These are phyloP conservation scores for Cartodere bifasciata DNA, from an alignment of 2,888 invertebrate species.

Conservation along the genomic window DNA sequence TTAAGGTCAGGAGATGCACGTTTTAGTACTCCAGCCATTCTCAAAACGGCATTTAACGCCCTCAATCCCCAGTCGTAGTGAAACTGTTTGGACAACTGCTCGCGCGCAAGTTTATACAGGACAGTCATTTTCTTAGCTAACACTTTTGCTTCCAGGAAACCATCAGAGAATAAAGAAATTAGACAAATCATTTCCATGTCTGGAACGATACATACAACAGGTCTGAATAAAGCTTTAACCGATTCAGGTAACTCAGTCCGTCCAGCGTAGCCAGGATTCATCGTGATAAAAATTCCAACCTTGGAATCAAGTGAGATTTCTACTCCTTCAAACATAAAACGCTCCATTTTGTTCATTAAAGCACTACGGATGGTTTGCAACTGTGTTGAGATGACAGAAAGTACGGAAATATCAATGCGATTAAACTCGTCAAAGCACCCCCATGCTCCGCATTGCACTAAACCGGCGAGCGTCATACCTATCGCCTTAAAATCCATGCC, in stretches of 20 bases:
- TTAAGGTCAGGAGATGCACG: constrained; percentile 64
- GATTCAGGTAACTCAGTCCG: constrained; percentile 86
- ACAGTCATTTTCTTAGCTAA: constrained; percentile 92
- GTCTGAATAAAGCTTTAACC: constrained; percentile 81
- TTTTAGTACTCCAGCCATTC: constrained; percentile 84
- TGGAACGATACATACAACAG: constrained; percentile 85
- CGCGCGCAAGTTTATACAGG: constrained; percentile 71
- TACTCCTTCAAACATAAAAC: constrained; percentile 51
- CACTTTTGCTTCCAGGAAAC: constrained; percentile 79
- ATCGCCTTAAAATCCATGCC: constrained; percentile 85
- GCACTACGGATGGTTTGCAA: constrained; percentile 81
- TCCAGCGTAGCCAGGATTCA: constrained; percentile 91
- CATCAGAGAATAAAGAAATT: constrained; percentile 85
- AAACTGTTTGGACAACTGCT: constrained; percentile 82
- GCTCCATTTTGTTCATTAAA: constrained; percentile 56
- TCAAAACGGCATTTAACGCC: constrained; percentile 79
- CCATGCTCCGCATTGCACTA: constrained; percentile 87
- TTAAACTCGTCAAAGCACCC: constrained; percentile 95
- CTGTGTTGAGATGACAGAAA: constrained; percentile 88
- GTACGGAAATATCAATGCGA: constrained; percentile 80
- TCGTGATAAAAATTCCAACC: constrained; percentile 88
- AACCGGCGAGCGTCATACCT: constrained; percentile 59
- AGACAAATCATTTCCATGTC: constrained; percentile 86
- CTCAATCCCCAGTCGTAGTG: constrained; percentile 92
- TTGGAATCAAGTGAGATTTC: constrained; percentile 73